These are phyloP conservation scores for Callinectes sapidus DNA, from an alignment of 2,888 invertebrate species.

Conservation along the genomic window DNA sequence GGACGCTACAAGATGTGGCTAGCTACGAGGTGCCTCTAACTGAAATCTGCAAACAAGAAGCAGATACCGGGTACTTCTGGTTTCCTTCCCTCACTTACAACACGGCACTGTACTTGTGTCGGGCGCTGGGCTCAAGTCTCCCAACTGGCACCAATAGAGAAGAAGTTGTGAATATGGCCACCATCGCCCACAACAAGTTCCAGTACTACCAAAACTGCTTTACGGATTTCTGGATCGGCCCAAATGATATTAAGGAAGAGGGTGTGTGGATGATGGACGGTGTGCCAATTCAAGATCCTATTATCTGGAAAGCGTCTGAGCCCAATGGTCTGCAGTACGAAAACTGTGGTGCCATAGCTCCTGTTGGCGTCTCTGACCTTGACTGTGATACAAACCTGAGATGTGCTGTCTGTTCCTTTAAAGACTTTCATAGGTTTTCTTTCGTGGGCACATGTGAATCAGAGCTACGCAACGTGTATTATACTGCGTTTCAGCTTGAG, in stretches of 20 bases:
- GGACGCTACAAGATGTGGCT: conserved; percentile 42
- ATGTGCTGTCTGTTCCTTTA: conserved; percentile 63
- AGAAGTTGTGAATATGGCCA: background rate
- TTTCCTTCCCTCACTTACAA: conserved; percentile 43
- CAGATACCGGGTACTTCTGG: conserved; percentile 48
- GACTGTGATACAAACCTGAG: conserved; percentile 48
- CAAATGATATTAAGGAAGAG: conserved; percentile 50
- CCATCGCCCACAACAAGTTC: background rate
- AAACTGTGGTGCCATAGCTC: conserved; percentile 53
- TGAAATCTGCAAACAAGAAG: conserved; percentile 48
- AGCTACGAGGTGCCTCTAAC: conserved; percentile 29
- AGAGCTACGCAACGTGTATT: conserved; percentile 61
- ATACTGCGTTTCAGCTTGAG: conserved; percentile 55
- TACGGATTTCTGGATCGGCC: conserved; percentile 42
- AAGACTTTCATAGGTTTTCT: conserved; percentile 50
- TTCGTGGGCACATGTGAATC: conserved; percentile 68
- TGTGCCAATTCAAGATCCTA: background rate
- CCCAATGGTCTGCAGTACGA: conserved; percentile 69
- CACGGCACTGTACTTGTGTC: conserved; percentile 60
- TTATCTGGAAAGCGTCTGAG: conserved; percentile 52
- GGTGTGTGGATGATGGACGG: conserved; percentile 50
- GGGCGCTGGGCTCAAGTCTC: conserved; percentile 62
- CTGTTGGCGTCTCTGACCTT: conserved; percentile 51
- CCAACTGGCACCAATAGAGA: conserved; percentile 34
- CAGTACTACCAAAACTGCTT: background rate